A percentile compares a stretch with the other conserved stretches of the same genome.
phyloP scores from a whole-genome alignment of 2,888 invertebrate species.

The Thera obeliscata region DNA sequence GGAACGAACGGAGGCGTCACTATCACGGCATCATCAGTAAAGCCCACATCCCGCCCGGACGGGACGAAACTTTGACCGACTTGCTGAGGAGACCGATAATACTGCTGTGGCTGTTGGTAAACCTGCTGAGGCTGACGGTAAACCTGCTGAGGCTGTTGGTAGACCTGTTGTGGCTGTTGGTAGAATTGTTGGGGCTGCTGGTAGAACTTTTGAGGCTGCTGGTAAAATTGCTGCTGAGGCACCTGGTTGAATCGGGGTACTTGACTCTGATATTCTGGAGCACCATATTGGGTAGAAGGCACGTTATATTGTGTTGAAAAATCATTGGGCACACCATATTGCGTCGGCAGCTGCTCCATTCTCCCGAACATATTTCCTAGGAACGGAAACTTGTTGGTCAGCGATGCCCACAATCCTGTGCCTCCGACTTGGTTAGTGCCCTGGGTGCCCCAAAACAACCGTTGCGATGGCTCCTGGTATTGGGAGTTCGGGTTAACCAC shows the following conservation, averaged over 20 bases:
- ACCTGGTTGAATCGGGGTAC: conserved; percentile 49
- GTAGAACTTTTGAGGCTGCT: conserved; percentile 45
- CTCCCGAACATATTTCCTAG: conserved; percentile 75
- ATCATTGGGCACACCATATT: conserved; percentile 60
- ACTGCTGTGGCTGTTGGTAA: conserved; percentile 42
- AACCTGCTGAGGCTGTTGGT: conserved; percentile 45
- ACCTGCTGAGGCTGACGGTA: conserved; percentile 47
- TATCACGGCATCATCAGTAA: conserved; percentile 78
- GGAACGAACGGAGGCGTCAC: conserved; percentile 76
- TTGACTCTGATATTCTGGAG: conserved; percentile 43
- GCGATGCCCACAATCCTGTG: conserved; percentile 70
- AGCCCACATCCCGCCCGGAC: conserved; percentile 67
- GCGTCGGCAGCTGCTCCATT: conserved; percentile 65
- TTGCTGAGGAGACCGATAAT: conserved; percentile 43
- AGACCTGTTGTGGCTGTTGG: conserved; percentile 41
- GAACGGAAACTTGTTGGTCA: conserved; percentile 78
- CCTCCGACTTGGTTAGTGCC: conserved; percentile 79
- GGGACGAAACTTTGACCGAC: conserved; percentile 56
- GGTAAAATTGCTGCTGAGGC: conserved; percentile 37
- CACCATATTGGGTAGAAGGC: conserved; percentile 39
- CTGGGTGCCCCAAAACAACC: conserved; percentile 72
- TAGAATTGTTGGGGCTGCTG: conserved; percentile 47
- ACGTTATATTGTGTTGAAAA: conserved; percentile 48
- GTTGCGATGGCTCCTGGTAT: conserved; percentile 67
- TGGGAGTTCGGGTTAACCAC: conserved; percentile 56